Evolutionary conservation across 2,113 vertebrate species (phyloP).

Genomic region (Raja brachyura): DNA sequence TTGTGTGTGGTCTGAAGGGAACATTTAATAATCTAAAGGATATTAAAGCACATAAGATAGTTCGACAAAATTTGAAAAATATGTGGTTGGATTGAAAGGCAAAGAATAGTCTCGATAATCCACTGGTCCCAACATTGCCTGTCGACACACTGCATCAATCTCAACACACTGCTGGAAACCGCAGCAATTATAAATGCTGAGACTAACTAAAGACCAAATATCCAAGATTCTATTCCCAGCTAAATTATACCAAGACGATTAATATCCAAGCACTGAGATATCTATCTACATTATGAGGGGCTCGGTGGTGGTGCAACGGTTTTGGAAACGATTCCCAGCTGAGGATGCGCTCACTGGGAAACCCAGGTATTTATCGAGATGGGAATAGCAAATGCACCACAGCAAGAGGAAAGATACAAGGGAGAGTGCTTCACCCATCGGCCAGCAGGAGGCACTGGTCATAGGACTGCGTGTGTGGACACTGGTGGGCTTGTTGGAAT

Average conservation of each 20-base stretch:
- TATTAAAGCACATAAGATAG: not conserved
- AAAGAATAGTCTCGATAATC: not conserved
- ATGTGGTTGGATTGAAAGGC: not conserved
- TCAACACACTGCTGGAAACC: not conserved
- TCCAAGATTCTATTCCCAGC: not conserved
- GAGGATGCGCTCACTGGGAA: not conserved
- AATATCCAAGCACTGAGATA: not conserved
- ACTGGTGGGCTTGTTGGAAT: too few species aligned
- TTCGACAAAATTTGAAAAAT: not conserved
- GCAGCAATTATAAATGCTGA: not conserved
- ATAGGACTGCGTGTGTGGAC: too few species aligned
- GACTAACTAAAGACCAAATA: not conserved
- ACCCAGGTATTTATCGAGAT: not conserved
- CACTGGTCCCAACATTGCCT: too few species aligned
- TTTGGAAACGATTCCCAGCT: not conserved
- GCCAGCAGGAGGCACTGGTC: not conserved
- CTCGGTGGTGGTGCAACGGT: not conserved
- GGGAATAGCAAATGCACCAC: not conserved
- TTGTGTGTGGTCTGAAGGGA: not conserved
- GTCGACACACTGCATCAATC: not conserved
- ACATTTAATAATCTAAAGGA: not conserved
- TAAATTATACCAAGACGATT: not conserved
- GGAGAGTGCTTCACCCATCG: too few species aligned
- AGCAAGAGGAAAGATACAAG: not conserved
- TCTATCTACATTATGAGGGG: not conserved